Evolutionary conservation across 37 sponge, comb jelly and placozoan species (phyloP).

Genomic region (Aplysina aerophoba): DNA sequence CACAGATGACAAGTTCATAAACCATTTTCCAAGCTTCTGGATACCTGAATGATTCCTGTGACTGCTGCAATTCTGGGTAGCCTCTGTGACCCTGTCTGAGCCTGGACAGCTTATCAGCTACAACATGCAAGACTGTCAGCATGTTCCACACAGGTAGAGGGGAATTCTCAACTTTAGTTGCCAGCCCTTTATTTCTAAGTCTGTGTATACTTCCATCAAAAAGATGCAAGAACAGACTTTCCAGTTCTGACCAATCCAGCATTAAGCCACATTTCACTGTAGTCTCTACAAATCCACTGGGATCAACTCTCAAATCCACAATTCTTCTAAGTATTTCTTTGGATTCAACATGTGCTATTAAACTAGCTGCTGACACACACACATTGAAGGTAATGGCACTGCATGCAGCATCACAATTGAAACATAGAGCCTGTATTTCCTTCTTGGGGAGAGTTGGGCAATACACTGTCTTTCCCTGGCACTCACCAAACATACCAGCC

Average conservation of each 20-base stretch:
- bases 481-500: not conserved
- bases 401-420: not conserved
- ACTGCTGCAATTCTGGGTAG: not conserved
- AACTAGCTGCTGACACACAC: not conserved
- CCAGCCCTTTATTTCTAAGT: not conserved
- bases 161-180: not conserved
- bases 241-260: not conserved
- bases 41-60: not conserved
- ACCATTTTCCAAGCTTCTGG: slow-evolving; percentile 17
- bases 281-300: too few species aligned
- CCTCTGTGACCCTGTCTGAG: slow-evolving; percentile 2
- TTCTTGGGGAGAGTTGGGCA: not conserved
- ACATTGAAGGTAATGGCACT: not conserved
- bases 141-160: not conserved
- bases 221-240: not conserved
- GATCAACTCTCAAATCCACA: too few species aligned
- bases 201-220: not conserved
- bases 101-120: not conserved
- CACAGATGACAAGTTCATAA: not conserved
- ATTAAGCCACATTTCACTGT: not conserved
- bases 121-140: not conserved
- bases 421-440: not conserved
- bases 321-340: too few species aligned
- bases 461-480: not conserved
- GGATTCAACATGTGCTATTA: too few species aligned